phyloP scores from a whole-genome alignment of 2,797 vertebrate genomes.

The Microcaecilia unicolor region DNA sequence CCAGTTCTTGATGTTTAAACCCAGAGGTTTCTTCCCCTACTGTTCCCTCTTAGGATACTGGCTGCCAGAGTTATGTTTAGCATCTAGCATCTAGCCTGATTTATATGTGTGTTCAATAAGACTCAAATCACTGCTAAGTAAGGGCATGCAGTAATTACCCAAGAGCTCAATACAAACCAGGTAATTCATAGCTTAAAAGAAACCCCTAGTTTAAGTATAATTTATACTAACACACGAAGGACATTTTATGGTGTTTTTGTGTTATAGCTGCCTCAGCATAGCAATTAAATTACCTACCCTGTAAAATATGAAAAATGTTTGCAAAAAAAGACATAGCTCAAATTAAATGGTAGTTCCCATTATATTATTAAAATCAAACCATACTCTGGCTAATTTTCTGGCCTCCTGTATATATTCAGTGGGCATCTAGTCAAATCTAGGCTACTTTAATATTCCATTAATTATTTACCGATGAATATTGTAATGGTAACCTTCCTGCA shows the following conservation, averaged over 20 bases:
- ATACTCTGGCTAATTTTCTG: constrained; percentile 18
- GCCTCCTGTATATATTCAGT: constrained; percentile 20
- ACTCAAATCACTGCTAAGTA: constrained; percentile 13
- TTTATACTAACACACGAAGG: not conserved
- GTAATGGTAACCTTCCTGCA: constrained; percentile 22
- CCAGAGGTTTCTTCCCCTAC: constrained; percentile 3
- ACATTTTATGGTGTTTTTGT: not conserved
- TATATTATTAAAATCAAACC: constrained; percentile 19
- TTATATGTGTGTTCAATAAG: constrained; percentile 17
- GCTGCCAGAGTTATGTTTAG: constrained; percentile 1
- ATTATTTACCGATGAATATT: constrained; percentile 37
- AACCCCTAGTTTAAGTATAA: constrained; percentile 8
- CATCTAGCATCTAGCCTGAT: constrained; percentile 12
- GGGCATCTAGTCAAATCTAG: constrained; percentile 4
- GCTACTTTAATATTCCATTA: constrained; percentile 33
- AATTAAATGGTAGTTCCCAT: not conserved
- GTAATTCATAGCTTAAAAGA: constrained; percentile 19
- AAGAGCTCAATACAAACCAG: constrained; percentile 3
- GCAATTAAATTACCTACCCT: constrained; percentile 9
- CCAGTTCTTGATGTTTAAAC: constrained; percentile 3
- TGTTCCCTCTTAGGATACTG: not conserved
- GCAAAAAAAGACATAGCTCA: not conserved
- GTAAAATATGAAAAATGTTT: not conserved
- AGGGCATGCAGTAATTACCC: constrained; percentile 20
- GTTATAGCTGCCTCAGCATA: constrained; percentile 3